These are phyloP conservation scores for Leuctra nigra DNA, from an alignment of 2,888 invertebrate genomes.

Conservation along the genomic window DNA sequence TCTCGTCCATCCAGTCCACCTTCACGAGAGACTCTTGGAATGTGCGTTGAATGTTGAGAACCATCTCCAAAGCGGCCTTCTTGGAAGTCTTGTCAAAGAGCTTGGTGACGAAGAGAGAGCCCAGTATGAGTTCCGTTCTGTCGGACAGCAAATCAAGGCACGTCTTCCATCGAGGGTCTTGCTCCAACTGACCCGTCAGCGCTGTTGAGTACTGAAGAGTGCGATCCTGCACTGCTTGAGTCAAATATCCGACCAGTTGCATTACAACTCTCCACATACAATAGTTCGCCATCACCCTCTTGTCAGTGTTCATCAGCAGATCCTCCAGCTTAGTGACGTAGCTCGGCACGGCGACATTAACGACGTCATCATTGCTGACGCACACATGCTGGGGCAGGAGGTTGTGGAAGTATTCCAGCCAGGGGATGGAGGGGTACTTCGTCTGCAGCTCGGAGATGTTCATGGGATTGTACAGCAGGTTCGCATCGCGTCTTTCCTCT, in stretches of 20 bases:
- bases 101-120: constrained; percentile 79
- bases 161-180: constrained; percentile 87
- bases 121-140: constrained; percentile 45
- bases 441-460: constrained; percentile 67
- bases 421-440: constrained; percentile 69
- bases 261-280: constrained; percentile 87
- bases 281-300: constrained; percentile 75
- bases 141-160: constrained; percentile 69
- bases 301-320: constrained; percentile 49
- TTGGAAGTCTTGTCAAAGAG: constrained; percentile 83
- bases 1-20: constrained; percentile 90
- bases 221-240: constrained; percentile 66
- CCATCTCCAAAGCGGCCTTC: constrained; percentile 79
- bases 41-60: constrained; percentile 71
- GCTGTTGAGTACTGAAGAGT: constrained; percentile 76
- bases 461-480: constrained; percentile 85
- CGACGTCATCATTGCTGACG: constrained; percentile 61
- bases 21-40: constrained; percentile 72
- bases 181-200: constrained; percentile 74
- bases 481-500: constrained; percentile 85
- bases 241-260: constrained; percentile 72
- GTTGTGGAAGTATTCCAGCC: constrained; percentile 78
- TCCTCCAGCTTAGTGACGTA: constrained; percentile 68
- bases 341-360: constrained; percentile 79
- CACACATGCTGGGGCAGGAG: constrained; percentile 59